Evolutionary conservation across 2,113 vertebrate species (phyloP), one percentile per base, ranked within the genome.

Genomic region (Xyrauchen texanus): DNA sequence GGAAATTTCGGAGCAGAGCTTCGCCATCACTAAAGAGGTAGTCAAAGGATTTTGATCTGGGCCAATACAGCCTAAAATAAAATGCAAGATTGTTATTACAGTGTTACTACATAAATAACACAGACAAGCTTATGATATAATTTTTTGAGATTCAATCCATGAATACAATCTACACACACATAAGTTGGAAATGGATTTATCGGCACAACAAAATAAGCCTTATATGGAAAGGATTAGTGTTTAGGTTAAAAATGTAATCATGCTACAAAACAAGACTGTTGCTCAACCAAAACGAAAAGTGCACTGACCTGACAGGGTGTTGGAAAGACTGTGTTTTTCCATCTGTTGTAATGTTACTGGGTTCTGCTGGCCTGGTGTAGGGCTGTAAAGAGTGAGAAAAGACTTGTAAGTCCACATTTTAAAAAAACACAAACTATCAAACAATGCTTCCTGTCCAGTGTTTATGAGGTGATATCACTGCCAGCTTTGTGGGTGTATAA

Each of bases 31-130:
- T 86, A 78, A 94, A 95, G 79, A 96, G 86, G 78, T 94, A 95
- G 89, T 96, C 95, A 16, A 91, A 95, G 10, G 92, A 93, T 77
- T 89, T 92, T 49, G 93, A 93, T 82, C 85, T 94, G 67, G 95
- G 94, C 95, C 95, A 96, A 68, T 94, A 94, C 6, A 96, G 91
- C 85, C 95, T 96, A 86, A 0, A 10, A 46, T 3, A 52, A n/a
- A 67, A 86, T 72, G 66, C 69, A 45, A 68, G 3, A 53, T 52
- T 47, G 71, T 66, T 62, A 72, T 72, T 77, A 82, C 21, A 34
- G 21, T 34, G 21, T 34, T 34, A 34, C 21, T 34, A 34, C 21
- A 34, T 16, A 75, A 8, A 11, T 57, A 10, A 55, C 53, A 58
- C 7, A 0, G 11, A 58, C 12, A 15, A n/a, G 5, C 55, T 7